These are phyloP conservation scores for Pseudochaenichthys georgianus DNA, from an alignment of 2,797 vertebrate species.

Conservation along the genomic window DNA sequence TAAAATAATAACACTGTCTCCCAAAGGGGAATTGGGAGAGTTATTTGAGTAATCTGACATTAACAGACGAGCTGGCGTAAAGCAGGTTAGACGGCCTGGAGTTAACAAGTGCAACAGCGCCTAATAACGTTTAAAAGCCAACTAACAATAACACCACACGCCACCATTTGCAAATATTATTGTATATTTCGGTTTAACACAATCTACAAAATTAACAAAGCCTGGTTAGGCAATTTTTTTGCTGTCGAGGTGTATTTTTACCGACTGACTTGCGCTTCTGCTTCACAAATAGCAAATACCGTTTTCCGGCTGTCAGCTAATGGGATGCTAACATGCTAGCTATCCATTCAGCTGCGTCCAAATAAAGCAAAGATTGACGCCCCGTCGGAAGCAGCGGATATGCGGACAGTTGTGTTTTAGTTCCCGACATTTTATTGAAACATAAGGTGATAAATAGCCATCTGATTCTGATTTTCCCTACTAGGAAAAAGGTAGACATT, in stretches of 20 bases:
- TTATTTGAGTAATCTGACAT: not conserved
- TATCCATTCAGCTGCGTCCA: slow-evolving; percentile 41
- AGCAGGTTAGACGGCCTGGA: slow-evolving; percentile 38
- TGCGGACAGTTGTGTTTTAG: fast-evolving
- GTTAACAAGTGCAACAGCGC: slow-evolving; percentile 31
- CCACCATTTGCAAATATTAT: not conserved
- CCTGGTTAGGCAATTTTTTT: fast-evolving
- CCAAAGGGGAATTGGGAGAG: fast-evolving
- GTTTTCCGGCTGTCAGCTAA: slow-evolving; percentile 40
- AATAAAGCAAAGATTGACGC: slow-evolving; percentile 3
- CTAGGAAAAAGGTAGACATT: not conserved
- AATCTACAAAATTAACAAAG: fast-evolving
- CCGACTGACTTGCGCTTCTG: not conserved
- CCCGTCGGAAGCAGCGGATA: not conserved
- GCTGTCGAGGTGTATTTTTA: fast-evolving
- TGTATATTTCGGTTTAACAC: fast-evolving
- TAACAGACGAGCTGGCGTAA: not conserved
- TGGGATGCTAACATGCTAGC: slow-evolving; percentile 46
- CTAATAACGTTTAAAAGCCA: slow-evolving; percentile 16
- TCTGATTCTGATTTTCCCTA: fast-evolving
- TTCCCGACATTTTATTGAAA: fast-evolving
- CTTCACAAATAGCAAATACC: not conserved
- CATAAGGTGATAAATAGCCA: fast-evolving
- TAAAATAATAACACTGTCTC: fast-evolving
- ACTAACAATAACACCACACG: slow-evolving; percentile 14